Conservation (phyloP, 2,888 invertebrate genomes). For the Chesias legatella region DNA sequence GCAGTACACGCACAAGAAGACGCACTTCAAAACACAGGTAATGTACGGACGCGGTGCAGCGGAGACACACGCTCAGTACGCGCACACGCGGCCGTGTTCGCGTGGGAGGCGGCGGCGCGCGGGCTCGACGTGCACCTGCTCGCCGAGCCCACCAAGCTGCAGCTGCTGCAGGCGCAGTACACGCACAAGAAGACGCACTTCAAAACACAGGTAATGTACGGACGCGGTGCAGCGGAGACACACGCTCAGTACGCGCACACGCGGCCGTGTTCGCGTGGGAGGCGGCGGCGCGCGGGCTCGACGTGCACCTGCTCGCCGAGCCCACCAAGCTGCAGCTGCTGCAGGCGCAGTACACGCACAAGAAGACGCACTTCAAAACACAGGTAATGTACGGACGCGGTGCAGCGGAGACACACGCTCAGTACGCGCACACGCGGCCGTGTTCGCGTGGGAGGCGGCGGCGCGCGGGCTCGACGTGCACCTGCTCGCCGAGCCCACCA, state of each 20-base stretch:
- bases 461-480: constrained; percentile 96
- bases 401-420: constrained; percentile 96
- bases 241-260: constrained; percentile 91
- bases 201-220: constrained; percentile 86
- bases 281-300: constrained; percentile 94
- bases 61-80: constrained; percentile 97
- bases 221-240: constrained; percentile 96
- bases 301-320: constrained; percentile 97
- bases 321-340: constrained; percentile 97
- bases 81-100: constrained; percentile 95
- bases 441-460: constrained; percentile 99
- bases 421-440: constrained; percentile 94
- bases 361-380: constrained; percentile 94
- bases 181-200: constrained; percentile 93
- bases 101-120: constrained; percentile 97
- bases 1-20: constrained; percentile 94
- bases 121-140: constrained; percentile 97
- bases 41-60: constrained; percentile 87
- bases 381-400: constrained; percentile 84
- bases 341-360: constrained; percentile 92
- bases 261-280: constrained; percentile 99
- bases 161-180: constrained; percentile 93
- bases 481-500: constrained; percentile 98
- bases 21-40: constrained; percentile 91
- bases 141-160: constrained; percentile 98